A percentile compares a stretch with the other conserved stretches of the same genome.
These are phyloP conservation scores for Ammospiza caudacuta DNA, from an alignment of 2,113 vertebrate species.

Conservation along the genomic window DNA sequence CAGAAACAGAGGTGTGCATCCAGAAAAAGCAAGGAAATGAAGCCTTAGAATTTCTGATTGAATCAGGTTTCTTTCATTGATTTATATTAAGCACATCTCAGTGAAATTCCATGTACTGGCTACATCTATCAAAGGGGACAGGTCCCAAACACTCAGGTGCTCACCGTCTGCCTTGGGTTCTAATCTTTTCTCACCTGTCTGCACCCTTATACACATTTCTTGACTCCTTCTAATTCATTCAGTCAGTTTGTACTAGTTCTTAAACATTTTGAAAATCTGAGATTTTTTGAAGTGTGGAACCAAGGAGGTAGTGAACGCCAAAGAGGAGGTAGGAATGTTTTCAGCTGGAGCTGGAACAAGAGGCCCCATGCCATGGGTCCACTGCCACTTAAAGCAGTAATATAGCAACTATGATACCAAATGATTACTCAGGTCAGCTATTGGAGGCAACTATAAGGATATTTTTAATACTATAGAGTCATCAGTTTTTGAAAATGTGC, in stretches of 20 bases:
- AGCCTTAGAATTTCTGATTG: not conserved
- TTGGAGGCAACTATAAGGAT: not conserved
- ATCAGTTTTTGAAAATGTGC: not conserved
- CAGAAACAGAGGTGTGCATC: not conserved
- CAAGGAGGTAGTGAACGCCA: not conserved
- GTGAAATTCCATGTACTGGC: not conserved
- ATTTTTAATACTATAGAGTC: not conserved
- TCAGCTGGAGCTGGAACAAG: not conserved
- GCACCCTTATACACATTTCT: not conserved
- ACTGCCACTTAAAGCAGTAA: not conserved
- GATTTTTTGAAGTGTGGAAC: not conserved
- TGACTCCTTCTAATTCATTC: not conserved
- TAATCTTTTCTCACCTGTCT: not conserved
- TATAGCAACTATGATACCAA: not conserved
- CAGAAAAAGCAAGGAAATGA: not conserved
- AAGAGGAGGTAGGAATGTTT: not conserved
- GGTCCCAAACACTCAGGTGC: not conserved
- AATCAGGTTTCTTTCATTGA: not conserved
- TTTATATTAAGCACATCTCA: not conserved
- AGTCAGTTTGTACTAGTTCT: not conserved
- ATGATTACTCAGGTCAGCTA: not conserved
- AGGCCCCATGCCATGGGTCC: rapidly evolving
- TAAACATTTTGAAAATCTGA: not conserved
- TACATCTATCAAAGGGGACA: not conserved
- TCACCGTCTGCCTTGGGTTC: not conserved